phyloP scores from a whole-genome alignment of 2,888 invertebrate genomes.

The Mesodorylaimus sp. region DNA sequence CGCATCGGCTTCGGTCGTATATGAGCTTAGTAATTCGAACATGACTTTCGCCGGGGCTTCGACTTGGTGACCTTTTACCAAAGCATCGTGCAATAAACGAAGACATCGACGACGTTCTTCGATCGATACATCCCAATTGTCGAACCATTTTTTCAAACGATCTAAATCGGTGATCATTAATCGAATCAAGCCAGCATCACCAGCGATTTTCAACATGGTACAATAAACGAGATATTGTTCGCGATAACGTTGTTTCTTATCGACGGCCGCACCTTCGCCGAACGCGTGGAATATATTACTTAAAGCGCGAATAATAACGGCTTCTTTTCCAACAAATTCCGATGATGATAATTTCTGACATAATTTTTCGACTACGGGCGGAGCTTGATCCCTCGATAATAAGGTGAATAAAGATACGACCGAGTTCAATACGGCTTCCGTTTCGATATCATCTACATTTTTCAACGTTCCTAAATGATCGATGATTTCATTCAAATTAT shows the following conservation, averaged over 20 bases:
- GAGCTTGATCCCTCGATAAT: constrained; percentile 66
- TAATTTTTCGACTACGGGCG: constrained; percentile 68
- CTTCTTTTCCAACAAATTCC: constrained; percentile 6
- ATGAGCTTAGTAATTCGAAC: constrained; percentile 85
- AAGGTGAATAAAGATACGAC: constrained; percentile 80
- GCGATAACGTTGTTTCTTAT: constrained; percentile 42
- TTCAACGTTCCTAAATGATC: background rate
- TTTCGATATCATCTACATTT: constrained; percentile 39
- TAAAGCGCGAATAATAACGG: constrained; percentile 42
- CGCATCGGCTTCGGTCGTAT: constrained; percentile 77
- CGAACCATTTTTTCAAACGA: constrained; percentile 31
- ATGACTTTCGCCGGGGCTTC: constrained; percentile 37
- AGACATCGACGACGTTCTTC: constrained; percentile 59
- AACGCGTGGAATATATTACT: constrained; percentile 81
- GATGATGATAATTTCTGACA: constrained; percentile 59
- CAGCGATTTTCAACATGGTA: constrained; percentile 6
- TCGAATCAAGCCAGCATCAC: background rate
- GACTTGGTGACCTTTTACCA: constrained; percentile 2
- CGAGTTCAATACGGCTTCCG: constrained; percentile 80
- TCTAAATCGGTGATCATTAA: constrained; percentile 7
- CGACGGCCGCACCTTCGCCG: constrained; percentile 51
- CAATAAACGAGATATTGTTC: constrained; percentile 42
- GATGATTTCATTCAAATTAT: constrained; percentile 1
- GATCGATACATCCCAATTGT: constrained; percentile 28
- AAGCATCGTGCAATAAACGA: constrained; percentile 32